Evolutionary conservation across 2,797 vertebrate species (phyloP), one percentile per base, ranked within the genome.

Genomic region (Gymnoscopelus microlampas): DNA sequence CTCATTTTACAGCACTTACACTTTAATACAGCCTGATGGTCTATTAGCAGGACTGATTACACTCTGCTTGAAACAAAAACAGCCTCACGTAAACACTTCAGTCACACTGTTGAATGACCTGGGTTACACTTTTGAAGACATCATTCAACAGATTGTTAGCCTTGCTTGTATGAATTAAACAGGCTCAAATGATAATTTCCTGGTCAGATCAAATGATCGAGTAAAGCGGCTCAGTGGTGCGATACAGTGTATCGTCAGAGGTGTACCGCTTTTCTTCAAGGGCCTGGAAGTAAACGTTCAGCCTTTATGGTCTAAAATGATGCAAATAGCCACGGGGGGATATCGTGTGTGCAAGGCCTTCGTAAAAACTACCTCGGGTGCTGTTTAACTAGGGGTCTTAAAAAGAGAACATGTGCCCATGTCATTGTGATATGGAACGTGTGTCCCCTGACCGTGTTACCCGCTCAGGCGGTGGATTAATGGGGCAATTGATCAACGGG

Each of bases 401-500:
- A 73, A 74, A 66, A 4, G 15, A 73, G 71, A 81, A 77, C 84
- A 81, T 60, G 69, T 19, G 69, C 66, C 79, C 8, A 39, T 76
- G 78, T 82, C 79, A 63, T 61, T 5, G 63, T 51, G 63, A 70
- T 3, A 35, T 10, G 63, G 68, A 60, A 73, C 61, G 75, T 68
- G 74, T 67, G 71, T 71, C 79, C 78, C 83, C 81, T 60, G 60
- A 11, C 68, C 71, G 87, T 81, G 85, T 89, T 88, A 86, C 80
- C 87, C 87, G 70, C 85, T 87, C 80, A 78, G 76, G 73, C 67
- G 78, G 77, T 54, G 81, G 86, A 90, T 91, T 91, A 91, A 91
- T 90, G 85, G 84, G 81, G 80, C 87, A 85, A 90, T 92, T 91
- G 91, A 91, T 91, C 89, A 91, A 85, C 70, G 60, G 39, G 39